Evolutionary conservation across 2,113 vertebrate genomes (phyloP), one percentile per base, ranked within the genome.

Genomic region (Nycticebus coucang): DNA sequence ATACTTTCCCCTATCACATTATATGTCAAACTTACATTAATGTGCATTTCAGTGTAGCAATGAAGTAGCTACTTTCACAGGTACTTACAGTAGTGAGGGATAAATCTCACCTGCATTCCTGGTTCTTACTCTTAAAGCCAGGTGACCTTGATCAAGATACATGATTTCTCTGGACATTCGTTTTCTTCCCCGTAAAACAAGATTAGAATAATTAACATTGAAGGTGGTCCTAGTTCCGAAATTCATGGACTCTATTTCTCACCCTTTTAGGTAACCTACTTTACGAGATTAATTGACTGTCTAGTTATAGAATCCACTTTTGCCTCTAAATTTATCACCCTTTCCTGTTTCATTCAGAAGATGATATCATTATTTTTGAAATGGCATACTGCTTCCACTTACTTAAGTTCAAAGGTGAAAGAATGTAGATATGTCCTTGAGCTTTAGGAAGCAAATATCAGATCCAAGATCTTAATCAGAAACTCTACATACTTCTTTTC

Each of bases 181-280:
- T 93, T 92, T 91, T 90, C 30, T 95, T 9, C 75, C n/a, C 55
- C 78, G 72, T 89, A 84, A 97, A 93, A 93, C 81, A 12, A 75
- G 28, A 89, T 74, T 35, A 81, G 13, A 93, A 68, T 91, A 87
- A 84, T 93, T 77, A 96, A 91, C 62, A 86, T 82, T 91, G 62
- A 94, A 79, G 35, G 24, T 12, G 35, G 1, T 69, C 21, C 19
- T 87, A 80, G 21, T 19, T 96, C 55, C 78, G 26, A 86, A 90
- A 96, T 68, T 94, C 77, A 96, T 79, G 79, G n/a, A 72, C 72
- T 93, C n/a, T 72, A 45, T 90, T 69, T 88, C 9, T 3, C 90
- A 92, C 10, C 5, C 11, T 83, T 85, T 87, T 68, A 60, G 17
- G 21, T 64, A 90, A 33, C 5, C 11, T 91, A 62, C 74, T 94